Percentiles rank a stretch among this genome's conserved stretches.
Evolutionary conservation across 2,888 invertebrate genomes (phyloP).

Genomic region (Macrophya annulata): DNA sequence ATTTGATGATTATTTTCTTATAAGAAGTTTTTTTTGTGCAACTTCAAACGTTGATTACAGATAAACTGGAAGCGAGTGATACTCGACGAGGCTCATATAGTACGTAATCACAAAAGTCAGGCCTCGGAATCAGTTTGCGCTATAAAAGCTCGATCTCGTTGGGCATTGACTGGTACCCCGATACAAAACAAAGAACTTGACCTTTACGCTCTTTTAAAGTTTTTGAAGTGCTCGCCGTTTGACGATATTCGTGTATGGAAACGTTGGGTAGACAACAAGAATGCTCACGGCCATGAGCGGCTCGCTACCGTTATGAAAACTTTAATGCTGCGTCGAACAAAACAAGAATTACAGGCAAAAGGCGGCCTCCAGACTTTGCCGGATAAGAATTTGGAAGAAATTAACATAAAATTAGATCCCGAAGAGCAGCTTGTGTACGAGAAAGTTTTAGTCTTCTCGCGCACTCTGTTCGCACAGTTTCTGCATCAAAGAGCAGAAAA

Average conservation of each 20-base stretch:
- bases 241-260: constrained; percentile 95
- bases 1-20: too few species aligned
- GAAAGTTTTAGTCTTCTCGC: constrained; percentile 87
- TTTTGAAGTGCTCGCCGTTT: constrained; percentile 93
- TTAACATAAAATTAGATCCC: constrained; percentile 84
- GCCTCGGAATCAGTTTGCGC: constrained; percentile 87
- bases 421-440: constrained; percentile 91
- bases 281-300: constrained; percentile 88
- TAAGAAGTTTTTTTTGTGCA: not conserved
- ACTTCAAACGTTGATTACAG: constrained; percentile 69
- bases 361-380: constrained; percentile 86
- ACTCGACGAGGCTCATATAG: constrained; percentile 96
- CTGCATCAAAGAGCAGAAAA: constrained; percentile 89
- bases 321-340: constrained; percentile 93
- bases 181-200: constrained; percentile 96
- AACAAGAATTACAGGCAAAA: constrained; percentile 86
- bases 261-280: constrained; percentile 94
- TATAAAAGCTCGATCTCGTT: constrained; percentile 84
- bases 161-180: constrained; percentile 97
- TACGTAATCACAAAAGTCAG: constrained; percentile 92
- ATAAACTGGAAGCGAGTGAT: constrained; percentile 93
- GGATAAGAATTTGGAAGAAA: constrained; percentile 81
- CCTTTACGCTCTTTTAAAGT: constrained; percentile 90
- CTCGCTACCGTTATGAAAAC: constrained; percentile 93
- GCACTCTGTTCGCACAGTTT: constrained; percentile 89